Conservation (phyloP, 2,113 vertebrate species). For the Cichladusa arquata region DNA sequence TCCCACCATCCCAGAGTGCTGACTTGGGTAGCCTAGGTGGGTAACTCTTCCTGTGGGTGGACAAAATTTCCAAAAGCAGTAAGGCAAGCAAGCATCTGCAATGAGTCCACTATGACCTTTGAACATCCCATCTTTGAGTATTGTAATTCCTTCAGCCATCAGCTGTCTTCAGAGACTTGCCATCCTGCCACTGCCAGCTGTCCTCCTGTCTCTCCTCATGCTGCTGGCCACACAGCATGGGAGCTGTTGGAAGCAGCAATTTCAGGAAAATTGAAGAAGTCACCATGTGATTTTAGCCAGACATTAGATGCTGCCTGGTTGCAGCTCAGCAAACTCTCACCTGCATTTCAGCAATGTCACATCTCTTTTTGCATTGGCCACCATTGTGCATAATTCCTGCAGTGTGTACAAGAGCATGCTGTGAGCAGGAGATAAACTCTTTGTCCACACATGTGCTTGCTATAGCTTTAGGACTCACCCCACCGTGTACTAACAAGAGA, state of each 20-base stretch:
- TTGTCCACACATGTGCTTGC: not conserved
- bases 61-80: not conserved
- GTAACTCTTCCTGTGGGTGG: not conserved
- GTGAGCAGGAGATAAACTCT: slow-evolving; percentile 13
- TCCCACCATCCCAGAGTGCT: not conserved
- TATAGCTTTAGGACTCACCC: not conserved
- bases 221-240: not conserved
- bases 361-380: not conserved
- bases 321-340: not conserved
- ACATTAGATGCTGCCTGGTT: not conserved
- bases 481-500: not conserved
- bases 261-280: not conserved
- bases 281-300: not conserved
- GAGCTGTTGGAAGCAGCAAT: not conserved
- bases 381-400: not conserved
- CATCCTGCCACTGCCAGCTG: not conserved
- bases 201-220: not conserved
- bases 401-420: not conserved
- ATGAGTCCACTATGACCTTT: not conserved
- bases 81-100: not conserved
- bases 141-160: not conserved
- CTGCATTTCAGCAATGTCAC: not conserved
- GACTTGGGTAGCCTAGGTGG: not conserved
- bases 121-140: not conserved
- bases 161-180: not conserved